Base-by-base conservation (phyloP, 2,113 vertebrate genomes). In the Amia ocellicauda region DNA sequence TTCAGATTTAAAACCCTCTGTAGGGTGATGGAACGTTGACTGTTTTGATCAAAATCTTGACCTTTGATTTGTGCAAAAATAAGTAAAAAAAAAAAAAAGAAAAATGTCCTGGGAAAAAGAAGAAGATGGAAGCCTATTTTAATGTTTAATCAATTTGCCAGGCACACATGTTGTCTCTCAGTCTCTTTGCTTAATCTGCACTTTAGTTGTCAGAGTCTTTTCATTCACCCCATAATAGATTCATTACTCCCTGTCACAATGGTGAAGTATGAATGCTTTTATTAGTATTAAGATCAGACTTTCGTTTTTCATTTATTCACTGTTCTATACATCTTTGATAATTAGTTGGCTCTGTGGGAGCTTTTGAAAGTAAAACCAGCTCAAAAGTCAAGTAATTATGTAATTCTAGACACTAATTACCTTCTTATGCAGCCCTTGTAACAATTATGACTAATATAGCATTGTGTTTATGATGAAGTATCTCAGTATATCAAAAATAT, bases 221-320 rank as follows among this genome's bases (percentile, higher is more conserved):
- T 59, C 58, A 59, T 42, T 43, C 16, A 24, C 14, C 7, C 20
- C 14, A 26, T 59, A 26, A 59, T 43, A 45, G 13, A 59, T 16
- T 59, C 41, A 59, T 43, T 59, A 45, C 16, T 42, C 41, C 40
- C 26, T 59, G 20, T 58, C 55, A 41, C 26, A 20, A 19, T 16
- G 17, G 17, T 13, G 11, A 10, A 43, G 19, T 17, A 10, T 43
- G 22, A 24, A 59, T 23, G 7, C 4, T 59, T 43, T 59, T 17
- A 16, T 42, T 20, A 26, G 13, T 4, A 0, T 27, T 7, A 4
- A 27, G 24, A 55, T 55, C 50, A 52, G 22, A 19, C 9, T 52
- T 52, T 22, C 52, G 4, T 14, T 55, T 26, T n/a, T n/a, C n/a
- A n/a, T n/a, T n/a, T n/a, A n/a, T n/a, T n/a, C n/a, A n/a, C n/a